phyloP scores from a whole-genome alignment of 2,888 invertebrate species.

The Anarsia innoxiella region DNA sequence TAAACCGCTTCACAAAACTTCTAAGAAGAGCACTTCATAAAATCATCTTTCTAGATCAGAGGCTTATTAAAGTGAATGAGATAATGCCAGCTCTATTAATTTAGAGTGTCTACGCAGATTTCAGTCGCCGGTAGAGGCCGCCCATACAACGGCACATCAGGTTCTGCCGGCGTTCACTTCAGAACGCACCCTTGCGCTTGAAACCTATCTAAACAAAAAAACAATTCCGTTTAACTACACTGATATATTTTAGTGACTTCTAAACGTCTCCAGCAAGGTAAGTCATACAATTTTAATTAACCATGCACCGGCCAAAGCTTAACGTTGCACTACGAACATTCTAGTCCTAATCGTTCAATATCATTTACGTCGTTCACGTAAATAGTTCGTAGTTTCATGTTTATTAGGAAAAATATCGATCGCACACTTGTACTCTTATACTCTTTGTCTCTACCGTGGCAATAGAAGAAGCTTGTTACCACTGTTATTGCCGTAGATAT shows the following conservation, averaged over 20 bases:
- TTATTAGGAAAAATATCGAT: slow-evolving; percentile 40
- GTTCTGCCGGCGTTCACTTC: slow-evolving; percentile 57
- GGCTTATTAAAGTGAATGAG: slow-evolving; percentile 3
- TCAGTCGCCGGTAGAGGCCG: slow-evolving; percentile 60
- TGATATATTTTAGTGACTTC: slow-evolving; percentile 25
- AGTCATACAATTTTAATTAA: slow-evolving; percentile 27
- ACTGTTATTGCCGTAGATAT: too few relatives aligned
- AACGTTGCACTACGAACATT: slow-evolving; percentile 37
- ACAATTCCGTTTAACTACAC: neutral
- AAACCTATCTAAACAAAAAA: slow-evolving; percentile 14
- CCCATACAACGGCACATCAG: slow-evolving; percentile 59
- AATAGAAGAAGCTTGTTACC: too few relatives aligned
- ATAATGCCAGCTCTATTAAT: slow-evolving; percentile 38
- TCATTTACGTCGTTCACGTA: slow-evolving; percentile 33
- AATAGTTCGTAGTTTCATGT: slow-evolving; percentile 31
- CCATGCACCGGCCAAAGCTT: slow-evolving; percentile 45
- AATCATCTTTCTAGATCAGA: too few relatives aligned
- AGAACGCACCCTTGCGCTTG: slow-evolving; percentile 46
- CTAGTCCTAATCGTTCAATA: slow-evolving; percentile 38
- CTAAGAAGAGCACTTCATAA: too few relatives aligned
- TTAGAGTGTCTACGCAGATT: slow-evolving; percentile 39
- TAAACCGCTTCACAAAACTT: too few relatives aligned
- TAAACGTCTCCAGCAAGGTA: slow-evolving; percentile 28
- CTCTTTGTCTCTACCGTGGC: neutral
- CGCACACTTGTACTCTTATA: slow-evolving; percentile 32